Conservation (phyloP, 2,797 vertebrate species). For the Notoglanidium macrostoma region DNA sequence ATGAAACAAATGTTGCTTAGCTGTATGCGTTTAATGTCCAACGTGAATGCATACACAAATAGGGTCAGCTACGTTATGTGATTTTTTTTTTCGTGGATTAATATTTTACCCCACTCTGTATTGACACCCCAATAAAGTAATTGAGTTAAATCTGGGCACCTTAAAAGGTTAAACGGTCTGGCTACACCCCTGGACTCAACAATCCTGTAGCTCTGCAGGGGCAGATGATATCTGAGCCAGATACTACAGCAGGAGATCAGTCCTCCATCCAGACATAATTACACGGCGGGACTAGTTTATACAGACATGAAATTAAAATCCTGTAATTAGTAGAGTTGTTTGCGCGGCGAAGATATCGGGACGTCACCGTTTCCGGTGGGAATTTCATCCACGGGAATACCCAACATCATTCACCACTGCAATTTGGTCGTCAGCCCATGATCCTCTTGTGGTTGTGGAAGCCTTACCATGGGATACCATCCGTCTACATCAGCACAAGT, state of each 20-base stretch:
- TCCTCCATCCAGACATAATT: constrained; percentile 46
- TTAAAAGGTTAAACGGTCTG: neutral
- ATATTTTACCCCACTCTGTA: neutral
- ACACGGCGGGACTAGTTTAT: constrained; percentile 36
- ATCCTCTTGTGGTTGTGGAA: constrained; percentile 63
- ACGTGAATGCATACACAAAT: neutral
- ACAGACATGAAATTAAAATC: constrained; percentile 49
- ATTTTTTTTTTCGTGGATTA: neutral
- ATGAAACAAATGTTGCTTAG: neutral
- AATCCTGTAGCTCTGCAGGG: neutral
- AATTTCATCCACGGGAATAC: constrained; percentile 49
- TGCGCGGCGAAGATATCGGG: constrained; percentile 27
- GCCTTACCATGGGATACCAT: constrained; percentile 46
- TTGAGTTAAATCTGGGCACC: neutral
- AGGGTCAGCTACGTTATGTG: neutral
- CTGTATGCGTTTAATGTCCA: neutral
- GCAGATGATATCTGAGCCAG: neutral
- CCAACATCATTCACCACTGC: constrained; percentile 42
- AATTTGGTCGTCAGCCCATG: constrained; percentile 52
- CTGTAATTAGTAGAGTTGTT: constrained; percentile 50
- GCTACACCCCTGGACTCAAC: neutral
- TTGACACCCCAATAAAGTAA: neutral
- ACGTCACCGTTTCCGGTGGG: constrained; percentile 42
- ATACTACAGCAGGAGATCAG: constrained; percentile 30
- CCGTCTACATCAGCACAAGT: constrained; percentile 32